Evolutionary conservation across 2,888 invertebrate genomes (phyloP).

Genomic region (Drosophila leonis): DNA sequence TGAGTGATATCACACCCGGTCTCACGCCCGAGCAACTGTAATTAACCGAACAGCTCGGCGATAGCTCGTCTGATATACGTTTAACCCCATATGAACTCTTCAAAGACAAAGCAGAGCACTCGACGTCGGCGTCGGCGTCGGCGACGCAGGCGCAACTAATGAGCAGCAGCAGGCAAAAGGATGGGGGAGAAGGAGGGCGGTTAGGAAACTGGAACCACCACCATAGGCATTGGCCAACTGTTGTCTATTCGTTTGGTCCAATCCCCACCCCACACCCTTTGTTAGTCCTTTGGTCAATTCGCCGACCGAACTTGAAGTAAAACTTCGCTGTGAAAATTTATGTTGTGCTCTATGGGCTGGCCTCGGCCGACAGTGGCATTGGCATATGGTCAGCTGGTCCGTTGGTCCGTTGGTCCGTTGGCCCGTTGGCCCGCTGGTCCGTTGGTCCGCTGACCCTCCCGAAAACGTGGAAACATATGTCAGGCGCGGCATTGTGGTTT

Average conservation of each 20-base stretch:
- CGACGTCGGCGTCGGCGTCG: slow-evolving; percentile 17
- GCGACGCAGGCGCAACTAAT: slow-evolving; percentile 78
- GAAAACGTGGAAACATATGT: slow-evolving; percentile 63
- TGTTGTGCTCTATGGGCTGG: slow-evolving; percentile 58
- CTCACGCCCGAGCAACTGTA: slow-evolving; percentile 48
- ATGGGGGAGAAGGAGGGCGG: slow-evolving; percentile 5
- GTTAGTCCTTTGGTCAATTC: slow-evolving; percentile 56
- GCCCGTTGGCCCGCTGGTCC: not conserved
- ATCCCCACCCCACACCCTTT: slow-evolving; percentile 20
- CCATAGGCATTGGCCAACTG: slow-evolving; percentile 67
- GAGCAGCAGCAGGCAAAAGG: slow-evolving; percentile 51
- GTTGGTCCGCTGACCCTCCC: slow-evolving; percentile 15
- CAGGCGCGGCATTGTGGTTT: slow-evolving; percentile 55
- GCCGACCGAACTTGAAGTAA: slow-evolving; percentile 64
- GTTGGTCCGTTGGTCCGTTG: slow-evolving; percentile 22
- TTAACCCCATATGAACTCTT: slow-evolving; percentile 72
- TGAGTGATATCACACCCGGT: slow-evolving; percentile 40
- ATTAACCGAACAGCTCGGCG: slow-evolving; percentile 59
- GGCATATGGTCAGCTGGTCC: slow-evolving; percentile 67
- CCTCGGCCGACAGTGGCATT: slow-evolving; percentile 19
- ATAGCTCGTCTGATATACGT: slow-evolving; percentile 52
- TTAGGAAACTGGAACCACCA: slow-evolving; percentile 28
- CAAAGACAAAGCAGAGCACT: slow-evolving; percentile 32
- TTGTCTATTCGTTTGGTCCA: slow-evolving; percentile 56
- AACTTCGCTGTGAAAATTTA: slow-evolving; percentile 58